phyloP scores from a whole-genome alignment of 2,113 vertebrate species.

The Vulpes ferrilata region DNA sequence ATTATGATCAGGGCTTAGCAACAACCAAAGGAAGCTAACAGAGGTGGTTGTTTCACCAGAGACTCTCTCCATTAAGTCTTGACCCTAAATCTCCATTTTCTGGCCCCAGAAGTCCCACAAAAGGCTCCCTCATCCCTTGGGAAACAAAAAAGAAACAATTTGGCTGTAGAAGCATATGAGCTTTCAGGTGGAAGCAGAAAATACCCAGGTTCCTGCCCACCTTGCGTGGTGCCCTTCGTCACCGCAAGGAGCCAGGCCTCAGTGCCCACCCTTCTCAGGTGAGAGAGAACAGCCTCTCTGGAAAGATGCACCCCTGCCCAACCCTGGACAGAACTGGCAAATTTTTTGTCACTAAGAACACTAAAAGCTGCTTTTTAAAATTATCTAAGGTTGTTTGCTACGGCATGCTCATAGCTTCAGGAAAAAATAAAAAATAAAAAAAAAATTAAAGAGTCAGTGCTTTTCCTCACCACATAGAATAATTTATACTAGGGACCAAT shows the following conservation, averaged over 20 bases:
- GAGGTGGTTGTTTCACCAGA: not conserved
- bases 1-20: not conserved
- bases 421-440: slow-evolving; percentile 66
- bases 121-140: not conserved
- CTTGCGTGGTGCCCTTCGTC: rapidly evolving
- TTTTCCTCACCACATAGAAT: slow-evolving; percentile 83
- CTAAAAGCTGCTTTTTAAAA: slow-evolving; percentile 81
- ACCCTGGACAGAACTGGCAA: slow-evolving; percentile 51
- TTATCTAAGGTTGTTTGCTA: slow-evolving; percentile 75
- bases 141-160: not conserved
- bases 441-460: slow-evolving; percentile 44
- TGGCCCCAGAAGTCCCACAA: rapidly evolving
- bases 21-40: not conserved
- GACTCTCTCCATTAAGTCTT: not conserved
- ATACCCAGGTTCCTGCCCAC: rapidly evolving
- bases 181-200: not conserved
- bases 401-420: slow-evolving; percentile 75
- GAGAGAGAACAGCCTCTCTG: not conserved
- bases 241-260: rapidly evolving
- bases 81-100: not conserved
- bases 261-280: not conserved
- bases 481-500: slow-evolving; percentile 87
- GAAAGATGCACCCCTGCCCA: slow-evolving; percentile 50
- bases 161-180: not conserved
- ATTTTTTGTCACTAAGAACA: slow-evolving; percentile 69